Evolutionary conservation across 2,113 vertebrate genomes (phyloP).

Genomic region (Silurus meridionalis): DNA sequence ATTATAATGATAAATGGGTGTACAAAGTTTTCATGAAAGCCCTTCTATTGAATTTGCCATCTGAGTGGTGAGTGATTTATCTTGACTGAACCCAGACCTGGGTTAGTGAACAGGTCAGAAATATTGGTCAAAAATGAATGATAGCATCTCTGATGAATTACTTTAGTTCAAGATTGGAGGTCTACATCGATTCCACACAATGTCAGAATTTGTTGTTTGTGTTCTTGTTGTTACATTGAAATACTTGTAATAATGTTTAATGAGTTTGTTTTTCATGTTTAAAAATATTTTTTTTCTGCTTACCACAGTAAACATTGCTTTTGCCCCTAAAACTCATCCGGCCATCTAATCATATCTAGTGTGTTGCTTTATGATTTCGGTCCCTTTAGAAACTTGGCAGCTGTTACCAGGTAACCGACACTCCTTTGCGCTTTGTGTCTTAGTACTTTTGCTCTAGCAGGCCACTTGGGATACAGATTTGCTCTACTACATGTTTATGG

Average conservation of each 20-base stretch:
- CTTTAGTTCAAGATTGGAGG: neutral
- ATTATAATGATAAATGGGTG: neutral
- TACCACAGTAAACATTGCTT: neutral
- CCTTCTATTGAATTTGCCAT: neutral
- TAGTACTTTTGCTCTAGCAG: neutral
- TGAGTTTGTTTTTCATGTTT: neutral
- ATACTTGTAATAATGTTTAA: neutral
- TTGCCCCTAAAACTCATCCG: neutral
- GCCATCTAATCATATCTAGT: neutral
- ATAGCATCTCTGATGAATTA: neutral
- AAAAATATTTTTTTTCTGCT: neutral
- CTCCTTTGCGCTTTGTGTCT: neutral
- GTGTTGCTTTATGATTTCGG: neutral
- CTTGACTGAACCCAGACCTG: neutral
- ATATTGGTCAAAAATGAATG: neutral
- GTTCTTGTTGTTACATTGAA: neutral
- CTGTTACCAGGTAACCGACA: constrained; percentile 8
- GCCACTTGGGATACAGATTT: neutral
- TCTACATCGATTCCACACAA: neutral
- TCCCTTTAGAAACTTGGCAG: neutral
- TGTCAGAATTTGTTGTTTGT: neutral
- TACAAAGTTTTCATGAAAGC: constrained; percentile 7
- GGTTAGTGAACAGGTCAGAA: neutral
- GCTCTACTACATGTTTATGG: neutral
- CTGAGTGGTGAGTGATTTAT: neutral